Percentiles rank a stretch among this genome's conserved stretches.
Conservation (phyloP, 2,797 vertebrate genomes). For the Xerus rutilus region DNA sequence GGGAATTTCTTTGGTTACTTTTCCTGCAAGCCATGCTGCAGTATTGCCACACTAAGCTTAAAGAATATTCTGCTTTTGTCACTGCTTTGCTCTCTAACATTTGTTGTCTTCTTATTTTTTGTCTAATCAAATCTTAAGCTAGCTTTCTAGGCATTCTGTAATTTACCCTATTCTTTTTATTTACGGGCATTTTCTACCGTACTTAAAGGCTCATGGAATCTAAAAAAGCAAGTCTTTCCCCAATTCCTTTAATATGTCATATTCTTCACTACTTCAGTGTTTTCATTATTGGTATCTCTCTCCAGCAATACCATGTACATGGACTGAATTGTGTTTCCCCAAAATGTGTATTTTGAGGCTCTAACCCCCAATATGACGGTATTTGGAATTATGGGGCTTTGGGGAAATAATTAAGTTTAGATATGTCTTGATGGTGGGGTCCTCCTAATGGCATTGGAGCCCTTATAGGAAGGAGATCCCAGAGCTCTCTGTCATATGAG, state of each 20-base stretch:
- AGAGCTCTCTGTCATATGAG: too few relatives aligned
- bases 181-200: neutral
- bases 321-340: neutral
- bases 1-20: neutral
- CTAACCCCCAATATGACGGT: neutral
- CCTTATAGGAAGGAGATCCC: neutral
- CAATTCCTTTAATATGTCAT: neutral
- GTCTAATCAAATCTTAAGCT: neutral
- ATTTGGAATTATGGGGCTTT: neutral
- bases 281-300: neutral
- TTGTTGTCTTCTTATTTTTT: neutral
- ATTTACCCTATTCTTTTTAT: conserved; percentile 1
- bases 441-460: neutral
- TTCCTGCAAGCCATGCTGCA: neutral
- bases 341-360: neutral
- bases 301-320: neutral
- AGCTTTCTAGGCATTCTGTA: neutral
- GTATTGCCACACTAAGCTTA: neutral
- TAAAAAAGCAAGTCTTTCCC: neutral
- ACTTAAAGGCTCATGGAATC: neutral
- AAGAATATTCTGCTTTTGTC: neutral
- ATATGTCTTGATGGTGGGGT: neutral
- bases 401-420: neutral
- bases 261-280: neutral
- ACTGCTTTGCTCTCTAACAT: neutral